Evolutionary conservation across 2,888 invertebrate genomes (phyloP).

Genomic region (Tenthredo livida): DNA sequence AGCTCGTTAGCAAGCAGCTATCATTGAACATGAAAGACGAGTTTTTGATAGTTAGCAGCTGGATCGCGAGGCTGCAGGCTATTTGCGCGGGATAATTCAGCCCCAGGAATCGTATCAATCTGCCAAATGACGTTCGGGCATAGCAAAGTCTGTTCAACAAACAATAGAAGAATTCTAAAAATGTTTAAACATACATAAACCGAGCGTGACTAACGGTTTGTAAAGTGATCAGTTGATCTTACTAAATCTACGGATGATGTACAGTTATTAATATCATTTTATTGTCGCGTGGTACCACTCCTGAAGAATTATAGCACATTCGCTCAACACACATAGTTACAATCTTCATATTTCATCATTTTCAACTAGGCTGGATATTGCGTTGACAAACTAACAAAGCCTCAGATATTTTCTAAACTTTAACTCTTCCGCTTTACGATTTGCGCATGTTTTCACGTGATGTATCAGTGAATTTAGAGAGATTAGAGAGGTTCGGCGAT

Average conservation of each 20-base stretch:
- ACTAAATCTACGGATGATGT: conserved; percentile 10
- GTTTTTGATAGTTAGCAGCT: not conserved
- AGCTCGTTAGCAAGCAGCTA: conserved; percentile 9
- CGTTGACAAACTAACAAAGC: not conserved
- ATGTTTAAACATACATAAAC: not conserved
- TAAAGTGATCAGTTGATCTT: conserved; percentile 17
- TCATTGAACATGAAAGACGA: conserved; percentile 18
- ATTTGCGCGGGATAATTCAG: not conserved
- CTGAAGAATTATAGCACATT: not conserved
- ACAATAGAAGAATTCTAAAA: not conserved
- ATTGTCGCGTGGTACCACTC: not conserved
- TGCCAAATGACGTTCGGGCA: not conserved
- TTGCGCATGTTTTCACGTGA: not conserved
- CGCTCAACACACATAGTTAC: not conserved
- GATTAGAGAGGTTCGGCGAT: not conserved
- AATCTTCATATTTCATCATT: not conserved
- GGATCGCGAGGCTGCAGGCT: not conserved
- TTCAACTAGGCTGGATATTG: not conserved
- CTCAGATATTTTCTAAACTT: not conserved
- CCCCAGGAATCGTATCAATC: not conserved
- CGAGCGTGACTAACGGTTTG: not conserved
- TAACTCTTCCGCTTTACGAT: not conserved
- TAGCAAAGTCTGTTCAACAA: not conserved
- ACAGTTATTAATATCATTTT: conserved; percentile 35
- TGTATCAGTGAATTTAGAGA: not conserved